Conservation (phyloP, 2,888 invertebrate genomes). For the Hypsopygia costalis region DNA sequence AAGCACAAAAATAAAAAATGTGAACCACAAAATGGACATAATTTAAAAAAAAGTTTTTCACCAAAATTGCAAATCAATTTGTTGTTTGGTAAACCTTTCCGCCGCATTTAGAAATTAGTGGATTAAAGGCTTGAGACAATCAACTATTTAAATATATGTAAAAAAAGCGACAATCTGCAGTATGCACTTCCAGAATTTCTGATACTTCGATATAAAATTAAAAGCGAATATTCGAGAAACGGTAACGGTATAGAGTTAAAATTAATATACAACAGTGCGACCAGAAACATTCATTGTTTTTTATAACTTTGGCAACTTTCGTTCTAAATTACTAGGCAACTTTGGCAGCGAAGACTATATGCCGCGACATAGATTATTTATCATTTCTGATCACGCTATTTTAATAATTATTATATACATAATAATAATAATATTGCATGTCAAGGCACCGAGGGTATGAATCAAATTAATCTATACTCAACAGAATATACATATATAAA, state of each 20-base stretch:
- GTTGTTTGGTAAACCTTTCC: not conserved
- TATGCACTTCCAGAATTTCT: slow-evolving; percentile 66
- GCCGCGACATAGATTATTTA: not conserved
- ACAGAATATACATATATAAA: too few relatives aligned
- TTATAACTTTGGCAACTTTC: not conserved
- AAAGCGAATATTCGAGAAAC: slow-evolving; percentile 18
- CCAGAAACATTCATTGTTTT: not conserved
- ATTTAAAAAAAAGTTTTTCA: too few relatives aligned
- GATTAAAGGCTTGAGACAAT: not conserved
- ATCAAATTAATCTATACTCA: not conserved
- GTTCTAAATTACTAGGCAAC: not conserved
- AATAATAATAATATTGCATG: not conserved
- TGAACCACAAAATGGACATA: too few relatives aligned
- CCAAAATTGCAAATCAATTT: not conserved
- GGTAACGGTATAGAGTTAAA: slow-evolving; percentile 14
- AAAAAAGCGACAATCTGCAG: slow-evolving; percentile 1
- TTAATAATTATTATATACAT: not conserved
- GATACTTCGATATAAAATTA: slow-evolving; percentile 27
- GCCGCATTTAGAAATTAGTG: not conserved
- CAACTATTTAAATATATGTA: not conserved
- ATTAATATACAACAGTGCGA: not conserved
- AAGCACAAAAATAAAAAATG: not conserved
- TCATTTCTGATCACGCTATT: slow-evolving; percentile 7
- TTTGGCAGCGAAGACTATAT: not conserved
- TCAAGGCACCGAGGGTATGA: not conserved